These are phyloP conservation scores for Drepana arcuata DNA, from an alignment of 1,140 invertebrate species.

Conservation along the genomic window DNA sequence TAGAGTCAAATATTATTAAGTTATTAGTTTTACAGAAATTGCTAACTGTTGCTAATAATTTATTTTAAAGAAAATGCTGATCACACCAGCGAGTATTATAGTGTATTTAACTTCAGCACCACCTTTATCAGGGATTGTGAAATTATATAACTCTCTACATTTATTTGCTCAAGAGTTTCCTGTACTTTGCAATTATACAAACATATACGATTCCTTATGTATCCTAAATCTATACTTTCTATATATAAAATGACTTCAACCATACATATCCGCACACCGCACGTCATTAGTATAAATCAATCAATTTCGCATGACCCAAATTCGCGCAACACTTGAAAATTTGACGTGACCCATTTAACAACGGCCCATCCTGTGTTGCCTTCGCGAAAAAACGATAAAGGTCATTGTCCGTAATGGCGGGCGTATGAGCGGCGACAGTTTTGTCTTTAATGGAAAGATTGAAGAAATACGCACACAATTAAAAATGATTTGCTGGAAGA, in stretches of 20 bases:
- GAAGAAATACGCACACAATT: constrained; percentile 57
- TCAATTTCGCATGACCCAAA: constrained; percentile 41
- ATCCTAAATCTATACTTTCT: too few relatives aligned
- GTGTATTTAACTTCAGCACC: neutral
- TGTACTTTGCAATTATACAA: too few relatives aligned
- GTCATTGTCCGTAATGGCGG: constrained; percentile 24
- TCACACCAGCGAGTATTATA: too few relatives aligned
- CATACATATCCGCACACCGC: neutral
- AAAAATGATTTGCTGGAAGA: constrained; percentile 63
- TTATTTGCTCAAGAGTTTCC: neutral
- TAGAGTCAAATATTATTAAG: too few relatives aligned
- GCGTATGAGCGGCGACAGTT: constrained; percentile 6
- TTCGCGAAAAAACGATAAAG: constrained; percentile 37
- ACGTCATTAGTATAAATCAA: constrained; percentile 21
- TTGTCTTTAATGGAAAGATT: constrained; percentile 44
- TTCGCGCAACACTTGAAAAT: constrained; percentile 27
- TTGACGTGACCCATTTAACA: constrained; percentile 52
- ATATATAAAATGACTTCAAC: neutral
- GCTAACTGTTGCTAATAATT: too few relatives aligned
- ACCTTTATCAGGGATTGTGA: neutral
- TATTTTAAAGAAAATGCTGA: too few relatives aligned
- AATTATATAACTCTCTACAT: neutral
- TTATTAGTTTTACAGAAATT: too few relatives aligned
- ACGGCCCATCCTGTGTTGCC: constrained; percentile 29
- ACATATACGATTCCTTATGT: too few relatives aligned